phyloP scores from a whole-genome alignment of 2,797 vertebrate species.

The Helarctos malayanus region DNA sequence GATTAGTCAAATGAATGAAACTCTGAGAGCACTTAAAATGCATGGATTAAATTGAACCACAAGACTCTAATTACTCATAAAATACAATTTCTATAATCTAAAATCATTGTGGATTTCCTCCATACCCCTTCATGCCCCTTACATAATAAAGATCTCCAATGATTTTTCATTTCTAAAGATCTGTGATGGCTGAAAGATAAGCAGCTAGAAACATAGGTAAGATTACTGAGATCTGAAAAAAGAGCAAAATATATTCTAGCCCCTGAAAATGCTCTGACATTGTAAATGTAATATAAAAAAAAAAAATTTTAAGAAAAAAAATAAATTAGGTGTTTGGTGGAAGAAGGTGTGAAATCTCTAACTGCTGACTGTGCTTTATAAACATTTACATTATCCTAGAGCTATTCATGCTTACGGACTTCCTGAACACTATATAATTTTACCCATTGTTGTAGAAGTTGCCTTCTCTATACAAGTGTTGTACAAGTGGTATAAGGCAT shows the following conservation, averaged over 20 bases:
- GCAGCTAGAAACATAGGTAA: not conserved
- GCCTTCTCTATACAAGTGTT: conserved; percentile 60
- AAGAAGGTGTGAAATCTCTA: conserved; percentile 74
- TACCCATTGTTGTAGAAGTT: conserved; percentile 52
- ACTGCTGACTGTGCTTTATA: conserved; percentile 70
- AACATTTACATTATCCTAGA: conserved; percentile 79
- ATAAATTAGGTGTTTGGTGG: conserved; percentile 76
- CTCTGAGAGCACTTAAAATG: not conserved
- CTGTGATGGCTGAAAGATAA: not conserved
- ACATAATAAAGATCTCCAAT: not conserved
- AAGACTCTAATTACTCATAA: conserved; percentile 39
- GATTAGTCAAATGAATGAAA: conserved; percentile 26
- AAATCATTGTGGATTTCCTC: not conserved
- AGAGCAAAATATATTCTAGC: not conserved
- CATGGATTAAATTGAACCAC: not conserved
- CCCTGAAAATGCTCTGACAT: conserved; percentile 43
- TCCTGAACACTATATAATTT: conserved; percentile 68
- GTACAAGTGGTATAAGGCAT: conserved; percentile 57
- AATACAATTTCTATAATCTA: not conserved
- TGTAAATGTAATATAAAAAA: conserved; percentile 23
- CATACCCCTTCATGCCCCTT: not conserved
- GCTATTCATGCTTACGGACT: conserved; percentile 35
- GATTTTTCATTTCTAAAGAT: not conserved
- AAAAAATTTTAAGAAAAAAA: conserved; percentile 16
- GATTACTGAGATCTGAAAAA: conserved; percentile 63